Evolutionary conservation across 2,888 invertebrate species (phyloP), one percentile per base, ranked within the genome.

Genomic region (Eledona agricola): DNA sequence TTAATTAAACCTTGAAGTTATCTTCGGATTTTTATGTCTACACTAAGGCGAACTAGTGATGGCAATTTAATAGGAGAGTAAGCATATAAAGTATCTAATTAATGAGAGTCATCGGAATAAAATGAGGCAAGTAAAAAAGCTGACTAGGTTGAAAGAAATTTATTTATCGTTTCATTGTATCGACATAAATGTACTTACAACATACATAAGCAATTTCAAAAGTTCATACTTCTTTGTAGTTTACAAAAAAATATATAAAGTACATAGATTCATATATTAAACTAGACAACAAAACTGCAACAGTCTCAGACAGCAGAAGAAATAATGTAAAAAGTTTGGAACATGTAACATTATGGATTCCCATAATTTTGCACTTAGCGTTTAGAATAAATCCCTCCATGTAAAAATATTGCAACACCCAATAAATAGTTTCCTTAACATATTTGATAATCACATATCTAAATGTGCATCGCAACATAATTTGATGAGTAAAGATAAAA

Each of bases 361-460:
- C 29, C 19, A 19, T 7, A 25, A 13, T 35, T 37, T 19, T 38
- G 28, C 35, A 40, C 29, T 22, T 31, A 12, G 26, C 10, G 10
- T 43, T 43, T 43, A 43, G 43, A 43, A 43, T 45, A 45, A 45
- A 23, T 35, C 37, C 46, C 34, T 32, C 35, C 28, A 28, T 38
- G 49, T 45, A 54, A 54, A 54, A 50, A 54, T 54, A 54, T 54
- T 54, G 54, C 54, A 54, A 54, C 50, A 54, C 50, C 54, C 54
- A 54, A 54, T 54, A 54, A 50, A 54, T 49, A 40, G 17, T 35
- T 34, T 47, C 10, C 17, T 31, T 31, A 28, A 40, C 31, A 20
- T 50, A 42, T 22, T 50, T 34, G 4, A 34, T 43, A 45, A 51
- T 51, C 37, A 45, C 43, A 45, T 37, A 17, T 38, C 29, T 42